Evolutionary conservation across 2,113 vertebrate species (phyloP).

Genomic region (Leptobrachium leishanense): DNA sequence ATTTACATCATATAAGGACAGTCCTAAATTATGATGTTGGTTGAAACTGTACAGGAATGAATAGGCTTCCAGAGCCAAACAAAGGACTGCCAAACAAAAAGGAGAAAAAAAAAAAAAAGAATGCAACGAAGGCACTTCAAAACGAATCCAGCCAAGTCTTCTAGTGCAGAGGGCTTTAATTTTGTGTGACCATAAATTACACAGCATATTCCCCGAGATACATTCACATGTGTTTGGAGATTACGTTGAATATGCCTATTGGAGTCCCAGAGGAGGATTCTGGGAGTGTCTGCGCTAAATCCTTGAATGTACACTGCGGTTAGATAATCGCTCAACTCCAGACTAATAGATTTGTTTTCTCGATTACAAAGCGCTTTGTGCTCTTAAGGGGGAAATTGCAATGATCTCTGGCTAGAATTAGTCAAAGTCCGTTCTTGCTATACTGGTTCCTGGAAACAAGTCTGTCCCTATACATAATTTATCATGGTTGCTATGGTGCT

Average conservation of each 20-base stretch:
- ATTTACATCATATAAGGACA: constrained; percentile 18
- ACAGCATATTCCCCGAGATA: neutral
- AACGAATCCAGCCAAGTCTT: neutral
- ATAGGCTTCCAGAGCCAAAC: neutral
- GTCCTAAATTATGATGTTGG: constrained; percentile 5
- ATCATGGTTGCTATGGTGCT: constrained; percentile 38
- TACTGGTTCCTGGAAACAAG: constrained; percentile 33
- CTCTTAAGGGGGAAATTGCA: constrained; percentile 28
- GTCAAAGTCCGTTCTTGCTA: constrained; percentile 20
- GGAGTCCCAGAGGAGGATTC: neutral
- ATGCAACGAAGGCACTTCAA: neutral
- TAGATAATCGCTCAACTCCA: constrained; percentile 29
- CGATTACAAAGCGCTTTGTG: constrained; percentile 32
- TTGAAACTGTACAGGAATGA: neutral
- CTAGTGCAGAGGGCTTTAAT: neutral
- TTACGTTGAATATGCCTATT: neutral
- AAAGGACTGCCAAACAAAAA: neutral
- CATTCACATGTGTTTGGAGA: neutral
- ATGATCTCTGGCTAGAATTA: constrained; percentile 22
- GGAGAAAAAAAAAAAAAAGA: neutral
- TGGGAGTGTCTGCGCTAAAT: neutral
- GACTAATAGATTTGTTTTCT: constrained; percentile 37
- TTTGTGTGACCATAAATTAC: neutral
- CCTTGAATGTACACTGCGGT: constrained; percentile 16
- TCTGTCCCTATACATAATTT: constrained; percentile 40